These are phyloP conservation scores for Nibea coibor DNA, from an alignment of 2,113 vertebrate genomes.

Conservation along the genomic window DNA sequence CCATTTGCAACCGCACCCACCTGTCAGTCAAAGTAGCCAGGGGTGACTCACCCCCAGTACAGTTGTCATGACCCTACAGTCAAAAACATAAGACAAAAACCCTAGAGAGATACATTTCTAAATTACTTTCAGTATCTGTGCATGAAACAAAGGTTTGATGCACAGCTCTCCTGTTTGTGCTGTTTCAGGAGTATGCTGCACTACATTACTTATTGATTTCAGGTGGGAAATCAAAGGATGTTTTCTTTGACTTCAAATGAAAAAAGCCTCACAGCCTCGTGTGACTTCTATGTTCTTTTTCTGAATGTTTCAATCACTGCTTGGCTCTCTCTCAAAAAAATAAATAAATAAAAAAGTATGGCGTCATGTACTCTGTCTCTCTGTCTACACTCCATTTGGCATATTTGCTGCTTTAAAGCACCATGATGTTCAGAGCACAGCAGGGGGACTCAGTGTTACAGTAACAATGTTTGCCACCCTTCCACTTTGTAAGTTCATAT, in stretches of 20 bases:
- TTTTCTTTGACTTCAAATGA: conserved; percentile 12
- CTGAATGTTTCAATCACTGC: conserved; percentile 1
- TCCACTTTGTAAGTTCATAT: conserved; percentile 42
- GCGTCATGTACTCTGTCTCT: neutral
- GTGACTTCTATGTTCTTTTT: conserved; percentile 2
- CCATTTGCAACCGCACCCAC: too few species aligned
- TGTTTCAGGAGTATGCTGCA: conserved; percentile 17
- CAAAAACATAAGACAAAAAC: neutral
- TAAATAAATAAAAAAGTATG: neutral
- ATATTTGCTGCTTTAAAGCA: conserved; percentile 45
- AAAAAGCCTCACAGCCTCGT: neutral
- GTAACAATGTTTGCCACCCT: conserved; percentile 33
- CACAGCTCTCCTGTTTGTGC: conserved; percentile 14
- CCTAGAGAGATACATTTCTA: neutral
- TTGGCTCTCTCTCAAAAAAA: neutral
- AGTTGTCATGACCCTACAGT: neutral
- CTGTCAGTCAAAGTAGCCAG: too few species aligned
- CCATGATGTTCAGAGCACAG: conserved; percentile 39
- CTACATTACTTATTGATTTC: conserved; percentile 59
- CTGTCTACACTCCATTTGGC: conserved; percentile 6
- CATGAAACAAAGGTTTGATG: neutral
- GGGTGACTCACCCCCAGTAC: too few species aligned
- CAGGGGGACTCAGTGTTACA: conserved; percentile 50
- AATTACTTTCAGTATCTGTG: neutral
- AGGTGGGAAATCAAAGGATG: conserved; percentile 45